Evolutionary conservation across 2,888 invertebrate species (phyloP).

Genomic region (Phortica okadai): DNA sequence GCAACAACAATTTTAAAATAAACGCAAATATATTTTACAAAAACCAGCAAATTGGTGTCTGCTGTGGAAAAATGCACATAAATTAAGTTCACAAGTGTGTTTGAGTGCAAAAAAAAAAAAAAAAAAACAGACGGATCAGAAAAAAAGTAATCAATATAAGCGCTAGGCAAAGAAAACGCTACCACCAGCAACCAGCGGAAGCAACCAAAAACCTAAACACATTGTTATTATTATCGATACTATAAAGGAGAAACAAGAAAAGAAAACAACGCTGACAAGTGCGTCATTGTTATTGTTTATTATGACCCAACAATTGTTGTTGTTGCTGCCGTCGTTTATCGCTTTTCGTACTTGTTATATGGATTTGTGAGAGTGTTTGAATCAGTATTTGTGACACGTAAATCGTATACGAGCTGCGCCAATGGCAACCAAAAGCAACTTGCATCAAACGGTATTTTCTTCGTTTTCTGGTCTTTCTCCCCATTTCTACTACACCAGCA

Average conservation of each 20-base stretch:
- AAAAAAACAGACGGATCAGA: neutral
- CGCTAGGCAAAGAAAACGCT: too few species aligned
- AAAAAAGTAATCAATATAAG: neutral
- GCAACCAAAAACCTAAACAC: too few species aligned
- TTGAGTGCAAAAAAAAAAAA: neutral
- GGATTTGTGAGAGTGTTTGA: neutral
- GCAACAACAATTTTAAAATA: too few species aligned
- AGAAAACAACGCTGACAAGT: conserved; percentile 52
- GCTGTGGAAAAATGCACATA: neutral
- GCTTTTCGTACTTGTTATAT: conserved; percentile 10
- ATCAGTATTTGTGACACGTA: neutral
- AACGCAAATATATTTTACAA: too few species aligned
- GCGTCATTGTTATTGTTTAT: conserved; percentile 59
- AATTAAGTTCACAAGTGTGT: neutral
- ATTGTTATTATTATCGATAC: neutral
- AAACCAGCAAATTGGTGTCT: too few species aligned
- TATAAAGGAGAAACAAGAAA: conserved; percentile 13
- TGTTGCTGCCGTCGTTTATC: conserved; percentile 54
- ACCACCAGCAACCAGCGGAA: too few species aligned
- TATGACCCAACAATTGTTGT: conserved; percentile 25
- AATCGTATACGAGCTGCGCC: neutral
- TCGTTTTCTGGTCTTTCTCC: neutral
- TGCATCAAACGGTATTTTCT: conserved; percentile 1
- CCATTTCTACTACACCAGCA: neutral
- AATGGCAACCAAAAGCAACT: neutral